Percentiles rank a stretch among this genome's conserved stretches.
Conservation (phyloP, 2,888 invertebrate species). For the Aleiodes testaceus region DNA sequence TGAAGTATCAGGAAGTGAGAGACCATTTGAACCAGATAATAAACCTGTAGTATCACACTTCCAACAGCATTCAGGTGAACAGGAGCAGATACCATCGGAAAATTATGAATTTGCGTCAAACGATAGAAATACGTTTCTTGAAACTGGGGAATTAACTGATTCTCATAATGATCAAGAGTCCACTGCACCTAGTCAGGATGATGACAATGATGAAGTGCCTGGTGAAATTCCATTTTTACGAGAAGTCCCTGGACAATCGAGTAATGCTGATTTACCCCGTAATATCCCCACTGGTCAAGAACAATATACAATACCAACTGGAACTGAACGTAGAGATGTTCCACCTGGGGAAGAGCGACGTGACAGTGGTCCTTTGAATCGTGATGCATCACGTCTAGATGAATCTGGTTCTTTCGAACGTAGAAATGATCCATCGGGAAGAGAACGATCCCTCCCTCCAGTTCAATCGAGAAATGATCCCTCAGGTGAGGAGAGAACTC, state of each 20-base stretch:
- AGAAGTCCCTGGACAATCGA: conserved; percentile 71
- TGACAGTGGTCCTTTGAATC: conserved; percentile 48
- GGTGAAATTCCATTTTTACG: conserved; percentile 70
- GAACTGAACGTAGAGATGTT: conserved; percentile 63
- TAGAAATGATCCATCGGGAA: conserved; percentile 69
- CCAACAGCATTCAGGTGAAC: neutral
- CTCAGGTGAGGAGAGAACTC: conserved; percentile 66
- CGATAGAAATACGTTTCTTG: conserved; percentile 71
- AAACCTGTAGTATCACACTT: neutral
- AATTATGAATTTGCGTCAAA: conserved; percentile 70
- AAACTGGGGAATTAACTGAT: conserved; percentile 71
- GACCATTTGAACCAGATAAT: conserved; percentile 54
- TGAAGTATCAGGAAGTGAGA: conserved; percentile 58
- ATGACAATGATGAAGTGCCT: conserved; percentile 71
- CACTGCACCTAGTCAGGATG: conserved; percentile 67
- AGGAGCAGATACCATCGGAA: conserved; percentile 2
- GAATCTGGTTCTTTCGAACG: conserved; percentile 62
- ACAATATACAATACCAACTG: conserved; percentile 56
- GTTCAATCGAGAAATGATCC: conserved; percentile 69
- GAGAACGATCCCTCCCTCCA: conserved; percentile 66
- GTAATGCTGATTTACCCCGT: conserved; percentile 66
- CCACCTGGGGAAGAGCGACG: conserved; percentile 63
- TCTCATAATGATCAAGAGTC: conserved; percentile 68
- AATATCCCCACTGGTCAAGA: conserved; percentile 71
- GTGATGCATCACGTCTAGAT: conserved; percentile 47